Evolutionary conservation across 1,140 invertebrate genomes (phyloP), one percentile per base, ranked within the genome.

Genomic region (Drosophila setifemur): DNA sequence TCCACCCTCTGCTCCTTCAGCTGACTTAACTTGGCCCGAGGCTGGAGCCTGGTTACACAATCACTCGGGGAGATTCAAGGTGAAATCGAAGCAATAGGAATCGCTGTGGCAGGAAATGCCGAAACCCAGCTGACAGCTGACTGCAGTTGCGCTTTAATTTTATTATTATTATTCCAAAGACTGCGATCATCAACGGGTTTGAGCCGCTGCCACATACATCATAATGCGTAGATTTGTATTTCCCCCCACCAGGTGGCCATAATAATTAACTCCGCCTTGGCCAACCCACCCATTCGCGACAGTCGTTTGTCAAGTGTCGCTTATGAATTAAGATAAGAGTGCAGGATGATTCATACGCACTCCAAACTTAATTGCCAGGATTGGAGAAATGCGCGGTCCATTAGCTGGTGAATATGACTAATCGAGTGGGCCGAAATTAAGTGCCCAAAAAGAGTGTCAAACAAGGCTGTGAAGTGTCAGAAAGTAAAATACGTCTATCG

Each of bases 51-150:
- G 33, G 33, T 83, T 83, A 53, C 60, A 74, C 64, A 83, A 83
- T 23, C 64, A 12, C 23, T 35, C 8, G 12, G 43, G 18, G 18
- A 6, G 61, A 66, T 83, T 83, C 78, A 83, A 83, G 78, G 78
- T 83, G 78, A 83, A 83, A 83, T 77, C 78, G 69, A n/a, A n/a
- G n/a, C 79, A 49, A 12, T 37, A 57, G 73, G 50, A 40, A 54
- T 50, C 31, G 33, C 28, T 14, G 45, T 40, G 64, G 35, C 75
- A 60, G 76, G 76, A 79, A 79, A 70, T 73, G 47, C 55, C 11
- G 28, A 14, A 18, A 37, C 19, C 16, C 28, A 25, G 45, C 26
- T 57, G 73, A 69, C 69, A 73, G 61, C 23, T 55, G 54, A 68
- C 55, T 69, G 63, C 45, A 55, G 54, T 67, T 68, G 52, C 61